Conservation (phyloP, 1,140 invertebrate genomes). For the Amyelois transitella region DNA sequence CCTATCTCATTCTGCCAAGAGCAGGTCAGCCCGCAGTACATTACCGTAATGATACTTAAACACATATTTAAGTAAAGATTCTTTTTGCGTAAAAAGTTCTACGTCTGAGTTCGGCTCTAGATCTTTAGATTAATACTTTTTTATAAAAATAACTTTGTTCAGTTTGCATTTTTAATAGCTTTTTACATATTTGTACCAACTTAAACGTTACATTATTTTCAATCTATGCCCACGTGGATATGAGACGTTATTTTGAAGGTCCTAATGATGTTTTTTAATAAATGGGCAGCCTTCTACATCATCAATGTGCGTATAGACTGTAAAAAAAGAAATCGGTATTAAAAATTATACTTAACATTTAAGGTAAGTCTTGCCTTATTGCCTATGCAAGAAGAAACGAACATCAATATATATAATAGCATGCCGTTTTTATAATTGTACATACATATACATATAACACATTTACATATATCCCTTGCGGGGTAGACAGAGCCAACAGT, state of each 20-base stretch:
- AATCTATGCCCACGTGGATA: too few relatives aligned
- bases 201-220: too few relatives aligned
- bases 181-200: too few relatives aligned
- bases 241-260: too few relatives aligned
- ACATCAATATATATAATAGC: too few relatives aligned
- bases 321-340: conserved; percentile 12
- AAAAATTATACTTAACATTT: conserved; percentile 2
- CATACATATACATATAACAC: too few relatives aligned
- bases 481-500: too few relatives aligned
- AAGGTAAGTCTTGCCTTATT: too few relatives aligned
- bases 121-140: conserved; percentile 12
- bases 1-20: conserved; percentile 37
- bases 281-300: conserved; percentile 44
- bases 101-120: conserved; percentile 21
- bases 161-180: not conserved
- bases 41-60: conserved; percentile 73
- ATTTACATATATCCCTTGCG: too few relatives aligned
- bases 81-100: conserved; percentile 59
- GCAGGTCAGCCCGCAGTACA: conserved; percentile 58
- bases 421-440: too few relatives aligned
- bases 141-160: not conserved
- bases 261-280: conserved; percentile 3
- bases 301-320: conserved; percentile 51
- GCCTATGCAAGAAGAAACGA: too few relatives aligned
- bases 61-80: conserved; percentile 71